phyloP scores from a whole-genome alignment of 2,888 invertebrate species.

The Caprella mutica region DNA sequence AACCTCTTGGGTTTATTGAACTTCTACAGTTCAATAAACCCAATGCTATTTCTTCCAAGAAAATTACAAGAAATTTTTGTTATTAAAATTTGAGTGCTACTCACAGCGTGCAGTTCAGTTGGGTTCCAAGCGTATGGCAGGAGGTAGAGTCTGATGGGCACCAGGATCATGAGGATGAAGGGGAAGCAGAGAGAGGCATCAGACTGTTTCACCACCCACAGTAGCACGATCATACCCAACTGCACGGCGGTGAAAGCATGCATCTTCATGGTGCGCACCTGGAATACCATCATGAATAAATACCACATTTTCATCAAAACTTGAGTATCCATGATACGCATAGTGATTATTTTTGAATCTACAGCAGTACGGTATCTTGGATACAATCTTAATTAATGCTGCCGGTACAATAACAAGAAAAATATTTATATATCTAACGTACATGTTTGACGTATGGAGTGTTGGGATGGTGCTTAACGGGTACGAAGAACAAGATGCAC shows the following conservation, averaged over 20 bases:
- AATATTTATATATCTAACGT: constrained; percentile 39
- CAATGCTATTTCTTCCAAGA: too few relatives aligned
- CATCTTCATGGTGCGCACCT: constrained; percentile 84
- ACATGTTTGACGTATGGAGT: constrained; percentile 71
- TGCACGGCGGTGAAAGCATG: constrained; percentile 81
- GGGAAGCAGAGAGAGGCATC: constrained; percentile 80
- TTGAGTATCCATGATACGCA: background rate
- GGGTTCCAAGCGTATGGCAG: constrained; percentile 62
- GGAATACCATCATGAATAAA: constrained; percentile 36
- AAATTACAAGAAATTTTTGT: background rate
- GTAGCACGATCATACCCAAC: constrained; percentile 58
- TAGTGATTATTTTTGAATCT: too few relatives aligned
- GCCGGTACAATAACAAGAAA: background rate
- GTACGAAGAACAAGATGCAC: constrained; percentile 76
- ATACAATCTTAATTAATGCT: too few relatives aligned
- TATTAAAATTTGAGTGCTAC: constrained; percentile 37
- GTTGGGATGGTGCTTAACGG: constrained; percentile 88
- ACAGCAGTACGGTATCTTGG: too few relatives aligned
- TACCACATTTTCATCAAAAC: background rate
- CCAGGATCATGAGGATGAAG: constrained; percentile 82
- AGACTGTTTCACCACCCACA: constrained; percentile 85
- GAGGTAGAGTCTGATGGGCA: constrained; percentile 64
- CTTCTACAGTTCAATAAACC: background rate
- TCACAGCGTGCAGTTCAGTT: constrained; percentile 72
- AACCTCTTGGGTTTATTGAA: background rate